Evolutionary conservation across 2,797 vertebrate genomes (phyloP).

Genomic region (Furcifer pardalis): DNA sequence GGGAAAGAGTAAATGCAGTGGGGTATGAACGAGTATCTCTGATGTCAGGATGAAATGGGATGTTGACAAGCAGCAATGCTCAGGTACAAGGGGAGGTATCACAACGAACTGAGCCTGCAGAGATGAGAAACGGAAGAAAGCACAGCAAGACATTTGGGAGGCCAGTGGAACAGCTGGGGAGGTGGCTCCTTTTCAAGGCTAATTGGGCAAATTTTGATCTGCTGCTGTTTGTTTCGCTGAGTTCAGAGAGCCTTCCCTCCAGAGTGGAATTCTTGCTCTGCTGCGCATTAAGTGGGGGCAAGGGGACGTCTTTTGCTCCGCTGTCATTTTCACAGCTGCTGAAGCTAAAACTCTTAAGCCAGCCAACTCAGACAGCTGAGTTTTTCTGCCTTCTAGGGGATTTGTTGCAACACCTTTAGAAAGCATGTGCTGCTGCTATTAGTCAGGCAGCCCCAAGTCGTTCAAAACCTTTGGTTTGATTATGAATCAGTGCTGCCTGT

Average conservation of each 20-base stretch:
- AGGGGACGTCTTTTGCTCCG: background rate
- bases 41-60: background rate
- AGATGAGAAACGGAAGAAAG: conserved; percentile 14
- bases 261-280: background rate
- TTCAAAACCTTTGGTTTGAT: background rate
- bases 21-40: too few species aligned
- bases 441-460: background rate
- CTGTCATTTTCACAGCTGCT: conserved; percentile 15
- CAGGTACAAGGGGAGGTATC: background rate
- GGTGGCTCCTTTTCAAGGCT: conserved; percentile 3
- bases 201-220: conserved; percentile 30
- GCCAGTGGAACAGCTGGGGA: background rate
- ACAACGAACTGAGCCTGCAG: background rate
- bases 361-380: background rate
- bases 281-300: conserved; percentile 25
- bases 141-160: background rate
- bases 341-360: background rate
- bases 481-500: background rate
- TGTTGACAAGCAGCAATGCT: background rate
- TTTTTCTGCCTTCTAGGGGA: conserved; percentile 20
- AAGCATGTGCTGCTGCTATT: conserved; percentile 8
- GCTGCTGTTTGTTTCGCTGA: conserved; percentile 24
- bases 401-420: conserved; percentile 8
- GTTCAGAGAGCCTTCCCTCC: background rate
- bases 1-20: too few species aligned